Conservation (phyloP, 1,140 invertebrate genomes). For the Drosophila trapezifrons region DNA sequence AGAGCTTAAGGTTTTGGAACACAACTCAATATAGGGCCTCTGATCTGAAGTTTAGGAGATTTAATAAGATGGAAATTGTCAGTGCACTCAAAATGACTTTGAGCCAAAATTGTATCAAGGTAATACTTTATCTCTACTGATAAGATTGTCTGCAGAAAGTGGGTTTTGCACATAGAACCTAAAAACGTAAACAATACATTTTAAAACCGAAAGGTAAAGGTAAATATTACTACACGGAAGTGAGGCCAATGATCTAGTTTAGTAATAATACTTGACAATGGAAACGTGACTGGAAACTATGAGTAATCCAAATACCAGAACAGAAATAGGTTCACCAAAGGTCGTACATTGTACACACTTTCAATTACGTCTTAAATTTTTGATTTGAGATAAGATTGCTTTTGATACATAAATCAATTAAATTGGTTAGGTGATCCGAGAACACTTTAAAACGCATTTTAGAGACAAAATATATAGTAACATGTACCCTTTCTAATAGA, state of each 20-base stretch:
- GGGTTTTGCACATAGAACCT: constrained; percentile 1
- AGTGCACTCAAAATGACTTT: constrained; percentile 5
- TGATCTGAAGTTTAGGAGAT: no score
- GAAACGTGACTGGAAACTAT: constrained; percentile 17
- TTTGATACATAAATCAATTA: constrained; percentile 15
- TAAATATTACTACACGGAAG: constrained; percentile 18
- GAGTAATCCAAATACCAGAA: constrained; percentile 20
- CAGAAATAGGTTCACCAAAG: constrained; percentile 6
- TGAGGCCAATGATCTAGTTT: constrained; percentile 3
- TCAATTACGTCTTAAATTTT: constrained; percentile 4
- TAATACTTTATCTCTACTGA: constrained; percentile 18
- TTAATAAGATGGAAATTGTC: background rate
- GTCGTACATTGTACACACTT: background rate
- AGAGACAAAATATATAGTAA: no score
- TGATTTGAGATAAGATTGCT: constrained; percentile 2
- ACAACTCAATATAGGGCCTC: background rate
- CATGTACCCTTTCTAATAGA: no score
- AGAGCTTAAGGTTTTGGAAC: background rate
- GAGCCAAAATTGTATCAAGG: constrained; percentile 15
- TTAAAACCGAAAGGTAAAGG: background rate
- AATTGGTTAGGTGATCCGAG: background rate
- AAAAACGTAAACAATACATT: background rate
- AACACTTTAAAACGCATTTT: background rate
- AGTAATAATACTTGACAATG: background rate
- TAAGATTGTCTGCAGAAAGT: constrained; percentile 29